Base-by-base conservation (phyloP, 1,140 invertebrate genomes). In the Protaetia brevitarsis region DNA sequence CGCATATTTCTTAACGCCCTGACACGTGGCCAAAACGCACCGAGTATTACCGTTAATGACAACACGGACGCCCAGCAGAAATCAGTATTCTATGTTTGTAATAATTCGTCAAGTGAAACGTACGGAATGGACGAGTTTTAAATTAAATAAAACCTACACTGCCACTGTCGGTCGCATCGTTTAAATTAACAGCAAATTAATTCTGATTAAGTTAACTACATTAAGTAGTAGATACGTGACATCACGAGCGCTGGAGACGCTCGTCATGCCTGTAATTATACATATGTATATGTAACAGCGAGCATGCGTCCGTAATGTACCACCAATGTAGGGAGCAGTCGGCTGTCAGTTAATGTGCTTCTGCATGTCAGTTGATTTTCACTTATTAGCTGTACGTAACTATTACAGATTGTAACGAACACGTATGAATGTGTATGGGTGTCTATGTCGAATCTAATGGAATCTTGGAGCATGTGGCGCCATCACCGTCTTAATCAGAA, bases 121-220 rank as follows among this genome's bases (percentile, higher is more conserved):
- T 36, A 27, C 45, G 28, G 63, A 58, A 56, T 57, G 63, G 57
- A 64, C 41, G 29, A 30, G 64, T 45, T 51, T 60, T 62, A 67
- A 69, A 71, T 71, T 71, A 68, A 56, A 71, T 71, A 71, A 69
- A 69, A 65, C 70, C 63, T 72, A 68, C 71, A 51, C 3, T 51
- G 16, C 41, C 7, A 51, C 68, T 66, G 70, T 71, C 66, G 68
- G 65, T 69, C 64, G 69, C 64, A 65, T 69, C 67, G 67, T 67
- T 70, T 70, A 68, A 74, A 74, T 74, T 74, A 74, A 71, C 70
- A 69, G 66, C 70, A 67, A n/a, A 72, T 74, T 74, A 72, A 74
- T 74, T 74, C 69, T 74, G 73, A 74, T 74, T 74, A 73, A 74
- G 71, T 71, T 74, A 74, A 74, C 68, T 71, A 70, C 66, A 71